These are phyloP conservation scores for Oncorhynchus gorbuscha DNA, from an alignment of 2,113 vertebrate species.

Conservation along the genomic window DNA sequence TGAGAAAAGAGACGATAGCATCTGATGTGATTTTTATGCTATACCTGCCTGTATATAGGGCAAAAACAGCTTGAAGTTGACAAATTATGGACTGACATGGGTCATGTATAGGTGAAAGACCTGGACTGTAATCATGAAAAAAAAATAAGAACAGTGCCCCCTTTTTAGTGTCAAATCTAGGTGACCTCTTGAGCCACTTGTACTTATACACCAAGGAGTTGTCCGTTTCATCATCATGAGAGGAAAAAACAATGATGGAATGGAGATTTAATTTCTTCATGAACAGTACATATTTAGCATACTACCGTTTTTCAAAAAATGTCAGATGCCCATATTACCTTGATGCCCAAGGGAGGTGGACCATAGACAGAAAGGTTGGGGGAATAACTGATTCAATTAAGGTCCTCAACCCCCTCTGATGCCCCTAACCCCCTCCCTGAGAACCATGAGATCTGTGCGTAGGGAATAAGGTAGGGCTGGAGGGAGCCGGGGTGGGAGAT, in stretches of 20 bases:
- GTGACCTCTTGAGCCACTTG: slow-evolving; percentile 65
- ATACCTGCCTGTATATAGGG: slow-evolving; percentile 14
- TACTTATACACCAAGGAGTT: slow-evolving; percentile 62
- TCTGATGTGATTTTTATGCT: slow-evolving; percentile 39
- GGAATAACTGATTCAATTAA: slow-evolving; percentile 61
- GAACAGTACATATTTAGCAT: slow-evolving; percentile 22
- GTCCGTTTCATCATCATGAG: slow-evolving; percentile 21
- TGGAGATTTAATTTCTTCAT: too few species aligned
- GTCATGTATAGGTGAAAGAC: neutral
- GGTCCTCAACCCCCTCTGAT: slow-evolving; percentile 18
- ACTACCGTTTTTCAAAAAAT: too few species aligned
- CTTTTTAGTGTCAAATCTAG: slow-evolving; percentile 25
- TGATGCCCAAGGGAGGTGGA: slow-evolving; percentile 11
- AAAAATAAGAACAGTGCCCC: neutral
- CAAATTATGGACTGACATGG: neutral
- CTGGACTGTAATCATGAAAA: slow-evolving; percentile 9
- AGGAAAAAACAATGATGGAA: slow-evolving; percentile 36
- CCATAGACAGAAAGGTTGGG: slow-evolving; percentile 18
- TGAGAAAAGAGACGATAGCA: slow-evolving; percentile 41
- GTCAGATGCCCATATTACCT: too few species aligned
- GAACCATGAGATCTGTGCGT: slow-evolving; percentile 61
- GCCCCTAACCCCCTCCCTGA: slow-evolving; percentile 45
- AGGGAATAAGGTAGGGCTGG: slow-evolving; percentile 73
- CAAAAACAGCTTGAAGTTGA: neutral
- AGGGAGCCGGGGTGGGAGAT: slow-evolving; percentile 68